A percentile compares a stretch with the other conserved stretches of the same genome.
Conservation (phyloP, 2,797 vertebrate species). For the Urocyon cinereoargenteus region DNA sequence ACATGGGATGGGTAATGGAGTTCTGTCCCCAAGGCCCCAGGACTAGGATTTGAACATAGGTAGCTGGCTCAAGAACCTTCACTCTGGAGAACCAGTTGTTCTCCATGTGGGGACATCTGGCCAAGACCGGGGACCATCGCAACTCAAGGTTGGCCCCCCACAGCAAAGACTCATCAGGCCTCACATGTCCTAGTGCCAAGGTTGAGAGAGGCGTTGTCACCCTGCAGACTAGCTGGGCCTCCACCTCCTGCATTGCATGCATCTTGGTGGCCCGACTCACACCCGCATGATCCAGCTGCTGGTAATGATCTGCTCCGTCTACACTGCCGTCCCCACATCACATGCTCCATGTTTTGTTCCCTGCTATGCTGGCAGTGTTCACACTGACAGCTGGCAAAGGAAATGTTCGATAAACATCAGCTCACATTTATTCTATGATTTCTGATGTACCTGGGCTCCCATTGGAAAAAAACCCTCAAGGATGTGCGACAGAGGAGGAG, state of each 20-base stretch:
- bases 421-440: fast-evolving
- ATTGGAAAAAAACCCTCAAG: neutral
- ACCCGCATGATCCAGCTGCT: fast-evolving
- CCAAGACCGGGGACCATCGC: neutral
- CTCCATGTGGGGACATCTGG: neutral
- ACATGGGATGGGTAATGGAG: no score
- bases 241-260: fast-evolving
- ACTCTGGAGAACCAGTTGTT: neutral
- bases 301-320: fast-evolving
- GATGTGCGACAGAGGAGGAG: neutral
- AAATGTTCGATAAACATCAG: fast-evolving
- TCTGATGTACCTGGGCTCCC: neutral
- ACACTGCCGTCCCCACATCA: fast-evolving
- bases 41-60: neutral
- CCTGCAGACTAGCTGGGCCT: neutral
- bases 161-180: neutral
- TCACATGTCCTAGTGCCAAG: fast-evolving
- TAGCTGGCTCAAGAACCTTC: fast-evolving
- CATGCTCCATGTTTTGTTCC: fast-evolving
- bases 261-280: fast-evolving
- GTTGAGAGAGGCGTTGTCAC: no score
- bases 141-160: neutral
- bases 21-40: neutral
- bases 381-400: fast-evolving
- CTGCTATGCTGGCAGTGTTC: neutral